Conservation (phyloP, 1,140 invertebrate species). For the Aporrectodea caliginosa region DNA sequence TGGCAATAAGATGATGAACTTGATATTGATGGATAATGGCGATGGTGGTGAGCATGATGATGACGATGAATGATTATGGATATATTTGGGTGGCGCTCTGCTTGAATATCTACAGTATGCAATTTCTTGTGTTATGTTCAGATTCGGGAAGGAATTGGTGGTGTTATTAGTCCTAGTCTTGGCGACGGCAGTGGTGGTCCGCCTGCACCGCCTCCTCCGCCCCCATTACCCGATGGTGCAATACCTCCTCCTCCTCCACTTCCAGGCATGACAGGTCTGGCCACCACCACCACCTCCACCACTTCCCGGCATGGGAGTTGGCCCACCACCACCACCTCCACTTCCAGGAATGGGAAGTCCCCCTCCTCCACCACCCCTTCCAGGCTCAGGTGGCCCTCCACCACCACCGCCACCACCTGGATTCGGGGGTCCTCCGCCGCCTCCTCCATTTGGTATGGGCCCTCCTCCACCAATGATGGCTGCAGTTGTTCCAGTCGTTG, state of each 20-base stretch:
- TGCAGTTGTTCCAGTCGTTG: background rate
- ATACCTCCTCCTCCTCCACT: background rate
- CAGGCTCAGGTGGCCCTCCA: slow-evolving; percentile 49
- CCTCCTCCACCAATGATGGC: slow-evolving; percentile 54
- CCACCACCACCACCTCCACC: background rate
- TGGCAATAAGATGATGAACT: too few relatives aligned
- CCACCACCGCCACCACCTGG: slow-evolving; percentile 41
- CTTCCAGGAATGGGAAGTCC: slow-evolving; percentile 26
- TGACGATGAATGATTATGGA: too few relatives aligned
- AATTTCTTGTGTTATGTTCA: too few relatives aligned
- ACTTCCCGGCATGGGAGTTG: background rate
- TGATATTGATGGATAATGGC: too few relatives aligned
- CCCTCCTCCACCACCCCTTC: slow-evolving; percentile 54
- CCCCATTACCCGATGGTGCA: background rate
- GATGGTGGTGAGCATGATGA: too few relatives aligned
- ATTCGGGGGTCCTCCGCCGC: slow-evolving; percentile 47
- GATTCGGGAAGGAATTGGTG: background rate
- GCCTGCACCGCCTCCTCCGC: background rate
- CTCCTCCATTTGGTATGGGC: slow-evolving; percentile 39
- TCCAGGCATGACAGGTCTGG: background rate
- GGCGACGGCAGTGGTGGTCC: background rate
- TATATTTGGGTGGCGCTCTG: too few relatives aligned
- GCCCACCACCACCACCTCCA: slow-evolving; percentile 1
- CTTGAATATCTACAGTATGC: too few relatives aligned
- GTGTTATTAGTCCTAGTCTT: background rate